These are phyloP conservation scores for Smithornis capensis DNA, from an alignment of 2,113 vertebrate species.

Conservation along the genomic window DNA sequence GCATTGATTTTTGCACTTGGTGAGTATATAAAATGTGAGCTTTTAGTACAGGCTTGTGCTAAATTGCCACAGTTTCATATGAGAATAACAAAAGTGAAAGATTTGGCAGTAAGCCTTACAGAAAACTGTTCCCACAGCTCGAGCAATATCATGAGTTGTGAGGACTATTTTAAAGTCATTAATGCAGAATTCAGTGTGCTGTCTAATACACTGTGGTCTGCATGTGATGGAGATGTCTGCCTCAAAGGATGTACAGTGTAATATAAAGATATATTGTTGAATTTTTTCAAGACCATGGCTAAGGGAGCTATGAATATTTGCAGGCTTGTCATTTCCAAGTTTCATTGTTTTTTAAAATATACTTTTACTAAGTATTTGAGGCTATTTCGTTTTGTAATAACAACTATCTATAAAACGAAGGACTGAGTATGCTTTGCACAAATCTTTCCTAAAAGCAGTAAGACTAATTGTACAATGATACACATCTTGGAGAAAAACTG, in stretches of 20 bases:
- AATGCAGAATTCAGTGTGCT: conserved; percentile 51
- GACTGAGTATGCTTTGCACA: background rate
- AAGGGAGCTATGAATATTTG: conserved; percentile 20
- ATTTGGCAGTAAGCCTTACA: conserved; percentile 55
- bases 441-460: background rate
- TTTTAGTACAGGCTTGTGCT: conserved; percentile 47
- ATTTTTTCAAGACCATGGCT: background rate
- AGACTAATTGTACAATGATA: background rate
- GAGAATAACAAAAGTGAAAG: conserved; percentile 52
- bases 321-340: background rate
- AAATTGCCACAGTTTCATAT: conserved; percentile 45
- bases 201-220: background rate
- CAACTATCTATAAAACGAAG: background rate
- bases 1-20: conserved; percentile 56
- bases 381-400: background rate
- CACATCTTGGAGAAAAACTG: background rate
- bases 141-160: conserved; percentile 37
- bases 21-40: conserved; percentile 62
- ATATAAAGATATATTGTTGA: background rate
- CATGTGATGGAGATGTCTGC: conserved; percentile 30
- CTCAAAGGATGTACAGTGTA: background rate
- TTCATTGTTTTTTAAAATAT: background rate
- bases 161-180: conserved; percentile 50
- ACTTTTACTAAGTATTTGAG: background rate
- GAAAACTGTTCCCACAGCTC: conserved; percentile 57